Base-by-base conservation (phyloP, 2,113 vertebrate genomes). In the Anseranas semipalmata region DNA sequence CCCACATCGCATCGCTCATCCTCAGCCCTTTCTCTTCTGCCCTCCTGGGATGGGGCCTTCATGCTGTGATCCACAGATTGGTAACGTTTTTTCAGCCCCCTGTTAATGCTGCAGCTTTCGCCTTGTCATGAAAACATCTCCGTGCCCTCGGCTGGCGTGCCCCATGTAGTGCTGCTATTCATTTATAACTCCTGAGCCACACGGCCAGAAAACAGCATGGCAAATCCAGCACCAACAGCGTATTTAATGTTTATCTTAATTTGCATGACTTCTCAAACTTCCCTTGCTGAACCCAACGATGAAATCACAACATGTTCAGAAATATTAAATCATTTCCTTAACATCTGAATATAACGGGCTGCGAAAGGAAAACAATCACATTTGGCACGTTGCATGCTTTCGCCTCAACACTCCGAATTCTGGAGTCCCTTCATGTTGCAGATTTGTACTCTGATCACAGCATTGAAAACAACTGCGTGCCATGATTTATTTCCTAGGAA, bases 301-400 rank as follows among this genome's bases (percentile, higher is more conserved):
- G 96, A 98, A 97, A 98, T 98, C 97, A 96, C 95, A 96, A 89
- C 73, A 65, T 79, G 80, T 76, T 96, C 95, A 97, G 93, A 97
- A 98, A 97, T 94, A 96, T 97, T 97, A 97, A 98, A 96, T 98
- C 97, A 98, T 97, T 98, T 98, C 98, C 98, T 98, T 86, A 63
- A 50, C 95, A 97, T 97, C 97, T 97, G 97, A 96, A 88, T 96
- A 94, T 93, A 97, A 97, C 32, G 0, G 96, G 90, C 95, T 96
- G 78, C 67, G 76, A 85, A 96, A 92, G 83, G 84, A 96, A 96
- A 97, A 97, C 95, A 97, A 93, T 95, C 53, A 68, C 53, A 53
- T 82, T 92, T 95, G 96, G 96, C 94, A 95, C n/a, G 22, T 43
- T 58, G 65, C 41, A 6, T 45, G 7, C 48, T 87, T 89, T 74